phyloP scores from a whole-genome alignment of 2,888 invertebrate species.

The Drosophila suboccidentalis region DNA sequence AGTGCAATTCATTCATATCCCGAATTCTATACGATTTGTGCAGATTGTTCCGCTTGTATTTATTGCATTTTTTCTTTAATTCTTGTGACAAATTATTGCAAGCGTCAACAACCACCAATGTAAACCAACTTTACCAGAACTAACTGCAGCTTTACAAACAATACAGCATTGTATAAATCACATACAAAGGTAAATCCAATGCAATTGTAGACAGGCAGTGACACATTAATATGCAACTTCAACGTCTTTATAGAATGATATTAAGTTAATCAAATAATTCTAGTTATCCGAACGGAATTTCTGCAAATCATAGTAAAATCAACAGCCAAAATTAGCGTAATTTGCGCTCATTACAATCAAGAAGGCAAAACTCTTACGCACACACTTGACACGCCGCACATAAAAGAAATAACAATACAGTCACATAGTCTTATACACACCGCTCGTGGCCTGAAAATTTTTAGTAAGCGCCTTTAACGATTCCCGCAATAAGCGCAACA shows the following conservation, averaged over 20 bases:
- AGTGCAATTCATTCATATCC: background rate
- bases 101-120: slow-evolving; percentile 1
- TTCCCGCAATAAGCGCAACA: slow-evolving; percentile 16
- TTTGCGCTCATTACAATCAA: slow-evolving; percentile 68
- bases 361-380: slow-evolving; percentile 22
- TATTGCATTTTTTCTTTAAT: slow-evolving; percentile 23
- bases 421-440: slow-evolving; percentile 2
- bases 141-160: background rate
- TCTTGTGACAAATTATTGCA: slow-evolving; percentile 21
- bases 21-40: slow-evolving; percentile 6
- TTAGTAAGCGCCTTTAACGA: slow-evolving; percentile 37
- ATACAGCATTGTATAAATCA: slow-evolving; percentile 23
- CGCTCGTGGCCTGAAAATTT: slow-evolving; percentile 41
- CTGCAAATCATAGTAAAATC: slow-evolving; percentile 38
- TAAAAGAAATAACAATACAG: slow-evolving; percentile 2
- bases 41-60: slow-evolving; percentile 1
- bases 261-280: slow-evolving; percentile 2
- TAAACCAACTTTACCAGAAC: background rate
- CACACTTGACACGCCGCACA: slow-evolving; percentile 9
- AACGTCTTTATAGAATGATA: background rate
- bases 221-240: background rate
- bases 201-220: slow-evolving; percentile 8
- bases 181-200: slow-evolving; percentile 57
- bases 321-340: slow-evolving; percentile 64
- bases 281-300: slow-evolving; percentile 6